Evolutionary conservation across 2,888 invertebrate genomes (phyloP).

Genomic region (Anoncus sp.): DNA sequence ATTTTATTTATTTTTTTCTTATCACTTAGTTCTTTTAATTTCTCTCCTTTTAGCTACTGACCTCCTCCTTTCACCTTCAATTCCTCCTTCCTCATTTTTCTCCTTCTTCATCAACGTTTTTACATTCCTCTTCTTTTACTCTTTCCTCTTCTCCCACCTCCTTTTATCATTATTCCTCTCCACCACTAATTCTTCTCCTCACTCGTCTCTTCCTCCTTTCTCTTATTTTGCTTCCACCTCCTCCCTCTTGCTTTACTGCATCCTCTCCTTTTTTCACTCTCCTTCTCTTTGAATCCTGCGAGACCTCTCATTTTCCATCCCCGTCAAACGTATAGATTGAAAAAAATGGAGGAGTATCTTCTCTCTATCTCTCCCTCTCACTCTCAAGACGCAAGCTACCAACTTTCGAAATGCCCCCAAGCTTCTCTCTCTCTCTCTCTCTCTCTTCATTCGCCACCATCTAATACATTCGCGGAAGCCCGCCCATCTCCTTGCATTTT

Average conservation of each 20-base stretch:
- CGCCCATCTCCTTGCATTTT: slow-evolving; percentile 58
- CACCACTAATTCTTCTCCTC: background rate
- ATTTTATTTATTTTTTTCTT: background rate
- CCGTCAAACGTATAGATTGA: background rate
- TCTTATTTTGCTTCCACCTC: background rate
- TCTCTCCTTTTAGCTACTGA: too few relatives aligned
- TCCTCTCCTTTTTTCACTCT: background rate
- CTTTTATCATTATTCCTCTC: too few relatives aligned
- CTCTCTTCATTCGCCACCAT: slow-evolving; percentile 22
- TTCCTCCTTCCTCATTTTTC: too few relatives aligned
- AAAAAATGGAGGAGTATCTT: slow-evolving; percentile 8
- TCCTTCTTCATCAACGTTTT: too few relatives aligned
- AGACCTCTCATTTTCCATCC: background rate
- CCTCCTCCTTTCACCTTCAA: too few relatives aligned
- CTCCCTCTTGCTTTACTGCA: background rate
- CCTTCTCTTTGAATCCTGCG: background rate
- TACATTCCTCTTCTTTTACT: too few relatives aligned
- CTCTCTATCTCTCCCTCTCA: too few relatives aligned
- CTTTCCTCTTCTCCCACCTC: too few relatives aligned
- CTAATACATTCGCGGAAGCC: slow-evolving; percentile 50
- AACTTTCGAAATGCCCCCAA: slow-evolving; percentile 60
- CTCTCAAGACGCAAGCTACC: slow-evolving; percentile 57
- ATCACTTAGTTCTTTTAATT: too few relatives aligned
- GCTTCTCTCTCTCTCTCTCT: slow-evolving; percentile 2
- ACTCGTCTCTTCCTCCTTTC: background rate